Evolutionary conservation across 2,888 invertebrate species (phyloP).

Genomic region (Salticus scenicus): DNA sequence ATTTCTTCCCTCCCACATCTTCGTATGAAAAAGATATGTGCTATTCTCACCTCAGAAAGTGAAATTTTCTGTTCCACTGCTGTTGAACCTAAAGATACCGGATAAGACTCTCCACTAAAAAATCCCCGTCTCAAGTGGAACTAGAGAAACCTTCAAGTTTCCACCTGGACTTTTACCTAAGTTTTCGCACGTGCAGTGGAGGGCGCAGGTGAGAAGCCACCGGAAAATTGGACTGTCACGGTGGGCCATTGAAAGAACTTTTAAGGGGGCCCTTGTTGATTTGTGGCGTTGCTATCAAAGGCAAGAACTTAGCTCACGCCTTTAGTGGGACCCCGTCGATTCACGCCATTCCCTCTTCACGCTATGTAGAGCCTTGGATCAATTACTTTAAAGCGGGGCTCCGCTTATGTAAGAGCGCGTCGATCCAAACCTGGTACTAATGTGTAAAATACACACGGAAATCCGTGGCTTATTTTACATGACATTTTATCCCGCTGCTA

Average conservation of each 20-base stretch:
- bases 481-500: conserved; percentile 8
- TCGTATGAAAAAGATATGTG: background rate
- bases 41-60: background rate
- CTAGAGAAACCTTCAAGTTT: background rate
- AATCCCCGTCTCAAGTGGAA: conserved; percentile 24
- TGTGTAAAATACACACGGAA: conserved; percentile 51
- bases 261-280: conserved; percentile 45
- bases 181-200: conserved; percentile 47
- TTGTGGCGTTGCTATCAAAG: conserved; percentile 42
- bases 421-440: conserved; percentile 23
- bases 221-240: conserved; percentile 65
- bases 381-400: conserved; percentile 45
- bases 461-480: conserved; percentile 54
- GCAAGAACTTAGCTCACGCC: conserved; percentile 59
- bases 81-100: background rate
- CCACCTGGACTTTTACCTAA: conserved; percentile 18
- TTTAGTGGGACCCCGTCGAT: conserved; percentile 18
- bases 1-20: background rate
- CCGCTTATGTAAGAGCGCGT: conserved; percentile 40
- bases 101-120: background rate
- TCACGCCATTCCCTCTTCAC: conserved; percentile 21
- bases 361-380: conserved; percentile 33
- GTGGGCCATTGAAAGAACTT: conserved; percentile 61
- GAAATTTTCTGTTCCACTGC: background rate
- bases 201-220: conserved; percentile 64